These are phyloP conservation scores for Ciconia maguari DNA, from an alignment of 2,113 vertebrate species.

Conservation along the genomic window DNA sequence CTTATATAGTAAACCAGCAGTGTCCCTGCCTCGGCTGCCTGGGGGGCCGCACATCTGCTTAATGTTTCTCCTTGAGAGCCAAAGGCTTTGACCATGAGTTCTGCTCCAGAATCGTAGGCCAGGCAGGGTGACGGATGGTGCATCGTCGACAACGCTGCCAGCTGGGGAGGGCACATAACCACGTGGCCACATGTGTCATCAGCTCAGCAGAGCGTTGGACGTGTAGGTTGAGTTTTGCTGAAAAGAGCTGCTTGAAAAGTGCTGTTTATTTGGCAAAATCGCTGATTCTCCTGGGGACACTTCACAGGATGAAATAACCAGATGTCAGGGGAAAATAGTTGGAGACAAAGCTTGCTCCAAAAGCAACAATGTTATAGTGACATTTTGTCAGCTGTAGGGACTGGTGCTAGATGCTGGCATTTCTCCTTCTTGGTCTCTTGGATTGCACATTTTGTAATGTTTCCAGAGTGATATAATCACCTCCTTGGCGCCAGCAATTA, in stretches of 20 bases:
- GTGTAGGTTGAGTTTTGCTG: neutral
- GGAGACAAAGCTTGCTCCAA: neutral
- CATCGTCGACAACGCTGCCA: rapidly evolving
- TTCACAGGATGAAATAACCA: neutral
- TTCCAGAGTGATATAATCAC: neutral
- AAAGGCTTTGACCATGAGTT: neutral
- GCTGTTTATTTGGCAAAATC: neutral
- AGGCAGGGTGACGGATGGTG: rapidly evolving
- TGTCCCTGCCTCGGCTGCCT: neutral
- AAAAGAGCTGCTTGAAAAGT: neutral
- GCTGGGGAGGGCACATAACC: neutral
- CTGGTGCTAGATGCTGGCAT: neutral
- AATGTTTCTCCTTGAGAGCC: neutral
- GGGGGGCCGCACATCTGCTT: rapidly evolving
- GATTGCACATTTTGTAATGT: neutral
- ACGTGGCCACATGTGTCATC: rapidly evolving
- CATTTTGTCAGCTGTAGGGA: neutral
- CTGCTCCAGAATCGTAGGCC: rapidly evolving
- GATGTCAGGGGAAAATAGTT: neutral
- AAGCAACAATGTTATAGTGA: neutral
- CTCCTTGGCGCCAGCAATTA: neutral
- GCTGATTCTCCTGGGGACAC: neutral
- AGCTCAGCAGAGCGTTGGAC: neutral
- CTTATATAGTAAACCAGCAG: neutral
- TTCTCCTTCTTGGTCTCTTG: neutral